Evolutionary conservation across 1,140 invertebrate genomes (phyloP), one percentile per base, ranked within the genome.

Genomic region (Eupristina koningsbergeri): DNA sequence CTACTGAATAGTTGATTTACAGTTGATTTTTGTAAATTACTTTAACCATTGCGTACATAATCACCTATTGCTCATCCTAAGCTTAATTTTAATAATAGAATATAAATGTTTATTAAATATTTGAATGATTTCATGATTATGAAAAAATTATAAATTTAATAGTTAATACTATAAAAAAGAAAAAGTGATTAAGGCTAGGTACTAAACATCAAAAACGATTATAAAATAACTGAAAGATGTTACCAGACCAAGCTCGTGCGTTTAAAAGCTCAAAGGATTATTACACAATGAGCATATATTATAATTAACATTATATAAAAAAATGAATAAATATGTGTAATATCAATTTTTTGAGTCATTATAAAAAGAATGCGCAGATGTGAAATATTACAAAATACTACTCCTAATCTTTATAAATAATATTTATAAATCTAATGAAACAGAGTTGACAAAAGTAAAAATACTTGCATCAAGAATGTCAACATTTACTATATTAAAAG

Each of bases 381-480:
- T 5, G 29, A 34, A 64, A 75, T 80, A 76, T 19, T 19, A 39
- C 50, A 41, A 75, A 53, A 80, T 73, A 39, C 67, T 80, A 61
- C 83, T 84, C 71, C 71, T 84, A 64, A 69, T 29, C 67, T 73
- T 84, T 41, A 64, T 74, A 74, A 64, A 76, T 45, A 45, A 15
- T 76, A 84, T 80, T 80, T 80, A 74, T 84, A 80, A 45, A 61
- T 78, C 41, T 77, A 64, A 80, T 74, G n/a, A 80, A 80, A 84
- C 53, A 45, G 69, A 63, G 69, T 31, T 13, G 85, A 86, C 75
- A 88, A 86, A 89, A 87, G 86, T 88, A 85, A 86, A 87, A 88
- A 89, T 90, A 89, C 86, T 87, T 88, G 88, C 89, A 91, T 88
- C 82, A 85, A 84, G 88, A 90, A 88, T 84, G 73, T 88, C 86